Percentiles rank a stretch among this genome's conserved stretches.
Evolutionary conservation across 2,113 vertebrate species (phyloP).

Genomic region (Beaufortia kweichowensis): DNA sequence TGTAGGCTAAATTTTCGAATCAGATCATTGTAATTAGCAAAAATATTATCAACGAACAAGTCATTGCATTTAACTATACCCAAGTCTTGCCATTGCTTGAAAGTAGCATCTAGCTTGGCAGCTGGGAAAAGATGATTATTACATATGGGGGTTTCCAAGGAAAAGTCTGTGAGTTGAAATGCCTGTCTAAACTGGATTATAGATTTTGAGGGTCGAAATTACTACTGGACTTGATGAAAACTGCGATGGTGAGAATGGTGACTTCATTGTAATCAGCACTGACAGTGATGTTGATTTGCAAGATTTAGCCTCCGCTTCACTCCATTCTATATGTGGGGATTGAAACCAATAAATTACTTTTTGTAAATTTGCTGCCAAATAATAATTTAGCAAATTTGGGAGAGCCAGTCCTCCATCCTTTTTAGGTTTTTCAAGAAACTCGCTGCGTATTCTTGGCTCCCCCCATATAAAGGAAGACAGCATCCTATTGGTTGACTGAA

Average conservation of each 20-base stretch:
- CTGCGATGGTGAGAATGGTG: neutral
- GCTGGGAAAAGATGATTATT: neutral
- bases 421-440: no score
- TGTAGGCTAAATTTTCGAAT: neutral
- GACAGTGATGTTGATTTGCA: neutral
- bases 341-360: no score
- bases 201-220: neutral
- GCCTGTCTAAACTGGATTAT: neutral
- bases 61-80: neutral
- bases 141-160: neutral
- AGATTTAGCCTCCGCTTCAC: neutral
- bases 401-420: no score
- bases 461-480: no score
- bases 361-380: no score
- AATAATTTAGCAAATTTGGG: no score
- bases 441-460: no score
- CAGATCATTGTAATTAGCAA: neutral
- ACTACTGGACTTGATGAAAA: neutral
- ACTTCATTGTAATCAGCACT: constrained; percentile 6
- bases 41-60: neutral
- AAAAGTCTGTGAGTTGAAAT: constrained; percentile 1
- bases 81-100: neutral
- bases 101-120: neutral
- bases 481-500: neutral
- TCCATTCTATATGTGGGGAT: neutral